These are phyloP conservation scores for Heliconius melpomene DNA, from an alignment of 1,140 invertebrate genomes.

Conservation along the genomic window DNA sequence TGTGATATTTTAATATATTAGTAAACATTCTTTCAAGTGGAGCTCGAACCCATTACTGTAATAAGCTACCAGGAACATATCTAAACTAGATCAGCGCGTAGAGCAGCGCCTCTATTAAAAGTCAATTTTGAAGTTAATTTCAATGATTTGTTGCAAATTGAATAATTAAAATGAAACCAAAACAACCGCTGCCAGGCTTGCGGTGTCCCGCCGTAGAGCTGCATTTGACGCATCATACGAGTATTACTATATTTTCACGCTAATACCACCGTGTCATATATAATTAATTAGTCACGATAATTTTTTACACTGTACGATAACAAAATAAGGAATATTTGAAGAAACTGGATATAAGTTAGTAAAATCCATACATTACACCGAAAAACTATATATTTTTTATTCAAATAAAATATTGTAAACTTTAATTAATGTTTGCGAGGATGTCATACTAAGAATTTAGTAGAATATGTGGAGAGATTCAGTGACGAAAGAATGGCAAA, in stretches of 20 bases:
- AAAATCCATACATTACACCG: too few species aligned
- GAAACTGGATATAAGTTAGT: background rate
- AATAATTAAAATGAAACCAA: background rate
- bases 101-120: background rate
- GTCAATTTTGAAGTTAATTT: background rate
- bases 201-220: slow-evolving; percentile 33
- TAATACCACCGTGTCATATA: background rate
- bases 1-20: too few species aligned
- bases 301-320: background rate
- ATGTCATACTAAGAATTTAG: too few species aligned
- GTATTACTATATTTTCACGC: background rate
- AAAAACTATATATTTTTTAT: too few species aligned
- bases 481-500: too few species aligned
- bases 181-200: background rate
- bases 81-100: too few species aligned
- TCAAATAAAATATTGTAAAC: too few species aligned
- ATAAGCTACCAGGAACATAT: too few species aligned
- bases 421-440: too few species aligned
- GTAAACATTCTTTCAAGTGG: too few species aligned
- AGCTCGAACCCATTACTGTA: too few species aligned
- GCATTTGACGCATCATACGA: slow-evolving; percentile 21
- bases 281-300: background rate
- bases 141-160: background rate
- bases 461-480: too few species aligned
- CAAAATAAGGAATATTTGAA: background rate